Base-by-base conservation (phyloP, 2,113 vertebrate species). In the Channa maculata region DNA sequence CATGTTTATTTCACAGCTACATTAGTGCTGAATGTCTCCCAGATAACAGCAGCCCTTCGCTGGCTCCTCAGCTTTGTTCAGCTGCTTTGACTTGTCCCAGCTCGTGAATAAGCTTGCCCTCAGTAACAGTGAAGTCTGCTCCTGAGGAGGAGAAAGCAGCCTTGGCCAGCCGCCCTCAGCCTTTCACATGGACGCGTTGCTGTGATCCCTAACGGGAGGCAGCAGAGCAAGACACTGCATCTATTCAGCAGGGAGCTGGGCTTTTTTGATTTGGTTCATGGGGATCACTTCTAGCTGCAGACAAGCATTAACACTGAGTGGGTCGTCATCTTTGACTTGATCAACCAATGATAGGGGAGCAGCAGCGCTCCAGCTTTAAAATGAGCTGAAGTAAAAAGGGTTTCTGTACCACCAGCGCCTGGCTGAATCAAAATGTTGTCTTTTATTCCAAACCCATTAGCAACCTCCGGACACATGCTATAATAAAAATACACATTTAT, bases 381-480 rank as follows among this genome's bases (percentile, higher is more conserved):
- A 90, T 86, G 79, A 89, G 86, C 85, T 65, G 51, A 79, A 85
- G 76, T 86, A 89, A 88, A 92, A 90, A 80, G 75, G 89, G 79
- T 86, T 80, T 91, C 71, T 58, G 86, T 89, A 88, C 80, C 82
- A 89, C 86, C 84, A 73, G 82, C 63, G 58, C 75, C 61, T 24
- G 14, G 66, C 74, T 84, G 84, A 91, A 86, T 91, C 88, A 87
- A 89, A 91, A 92, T 91, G 88, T 90, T 94, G 89, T 88, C 91
- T 91, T 93, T 92, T 92, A 94, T 94, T 93, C 91, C 83, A 91
- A 92, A 93, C 75, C 93, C 92, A 94, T 94, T 94, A 93, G 91
- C 92, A 91, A 93, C 91, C 91, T 89, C 82, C 86, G 74, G 88
- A 90, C 92, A 93, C 84, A 90, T 77, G 86, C 82, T 78, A 87